Evolutionary conservation across 2,888 invertebrate genomes (phyloP).

Genomic region (Oligia fasciuncula): DNA sequence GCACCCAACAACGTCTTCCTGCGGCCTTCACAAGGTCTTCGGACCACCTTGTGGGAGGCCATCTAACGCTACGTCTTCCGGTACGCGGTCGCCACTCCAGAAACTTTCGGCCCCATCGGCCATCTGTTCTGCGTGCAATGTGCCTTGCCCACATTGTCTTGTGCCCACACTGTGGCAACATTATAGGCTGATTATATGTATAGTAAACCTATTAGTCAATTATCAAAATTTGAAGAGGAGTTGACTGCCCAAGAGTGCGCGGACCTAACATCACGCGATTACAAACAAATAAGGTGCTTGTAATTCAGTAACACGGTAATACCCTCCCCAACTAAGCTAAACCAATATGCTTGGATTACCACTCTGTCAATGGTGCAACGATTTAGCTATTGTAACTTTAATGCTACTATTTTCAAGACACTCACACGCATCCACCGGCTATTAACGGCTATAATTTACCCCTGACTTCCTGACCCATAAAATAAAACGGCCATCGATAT

Average conservation of each 20-base stretch:
- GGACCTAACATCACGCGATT: background rate
- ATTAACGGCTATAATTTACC: conserved; percentile 16
- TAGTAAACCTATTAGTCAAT: background rate
- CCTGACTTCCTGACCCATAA: conserved; percentile 25
- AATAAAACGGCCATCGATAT: conserved; percentile 36
- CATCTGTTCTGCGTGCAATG: too few relatives aligned
- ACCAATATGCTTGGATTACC: background rate
- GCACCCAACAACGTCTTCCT: too few relatives aligned
- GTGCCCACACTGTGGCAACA: too few relatives aligned
- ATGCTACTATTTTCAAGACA: background rate
- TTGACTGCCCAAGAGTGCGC: background rate
- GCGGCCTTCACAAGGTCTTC: too few relatives aligned
- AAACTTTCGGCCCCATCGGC: too few relatives aligned
- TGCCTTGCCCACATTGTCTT: too few relatives aligned
- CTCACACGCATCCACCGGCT: background rate
- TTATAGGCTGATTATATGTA: too few relatives aligned
- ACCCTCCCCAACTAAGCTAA: background rate
- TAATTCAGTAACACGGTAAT: background rate
- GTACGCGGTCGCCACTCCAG: too few relatives aligned
- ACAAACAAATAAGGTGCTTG: background rate
- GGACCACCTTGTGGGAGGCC: too few relatives aligned
- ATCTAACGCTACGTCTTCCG: too few relatives aligned
- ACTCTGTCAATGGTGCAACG: background rate
- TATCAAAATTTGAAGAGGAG: background rate
- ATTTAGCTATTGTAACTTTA: background rate